Evolutionary conservation across 2,797 vertebrate genomes (phyloP), one percentile per base, ranked within the genome.

Genomic region (Erpetoichthys calabaricus): DNA sequence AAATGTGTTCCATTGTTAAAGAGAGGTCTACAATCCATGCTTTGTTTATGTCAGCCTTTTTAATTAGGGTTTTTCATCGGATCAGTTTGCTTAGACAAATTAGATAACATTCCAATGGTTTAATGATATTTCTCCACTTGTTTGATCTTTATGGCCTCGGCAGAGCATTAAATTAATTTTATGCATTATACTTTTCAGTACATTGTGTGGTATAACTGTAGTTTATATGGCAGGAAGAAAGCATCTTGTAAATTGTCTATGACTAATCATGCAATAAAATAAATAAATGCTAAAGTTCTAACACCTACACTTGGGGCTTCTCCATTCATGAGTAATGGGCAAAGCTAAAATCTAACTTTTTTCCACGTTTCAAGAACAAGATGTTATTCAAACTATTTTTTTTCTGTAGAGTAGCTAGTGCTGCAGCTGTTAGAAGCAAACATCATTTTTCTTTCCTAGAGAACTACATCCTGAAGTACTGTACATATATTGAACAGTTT

Each of bases 71-170:
- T 86, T 83, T 88, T 93, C 86, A 80, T 84, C 81, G 87, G 88
- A 90, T 93, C 89, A 86, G 89, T 94, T 94, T 95, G 92, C 91
- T 95, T 95, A 92, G 91, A 93, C 92, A 94, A 94, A 90, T 92
- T 89, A 92, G 87, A 88, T 85, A 83, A 85, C 83, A 83, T 86
- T 87, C 74, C 88, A 80, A 77, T 81, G 79, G 79, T 94, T 92
- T 92, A 92, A 94, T 90, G 89, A 85, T 90, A 91, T 88, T 89
- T 92, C 86, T 83, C 76, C 80, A 91, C 85, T 89, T 94, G 89
- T 91, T 92, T 91, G 89, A 94, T 93, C 88, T 96, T 92, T 92
- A 90, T 86, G 84, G 86, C 84, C 77, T 78, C 88, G 83, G 84
- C 88, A 87, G 84, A 86, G 89, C 87, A 87, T 90, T 91, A 86